Conservation (phyloP, 2,888 invertebrate genomes). For the Catocala sponsa region DNA sequence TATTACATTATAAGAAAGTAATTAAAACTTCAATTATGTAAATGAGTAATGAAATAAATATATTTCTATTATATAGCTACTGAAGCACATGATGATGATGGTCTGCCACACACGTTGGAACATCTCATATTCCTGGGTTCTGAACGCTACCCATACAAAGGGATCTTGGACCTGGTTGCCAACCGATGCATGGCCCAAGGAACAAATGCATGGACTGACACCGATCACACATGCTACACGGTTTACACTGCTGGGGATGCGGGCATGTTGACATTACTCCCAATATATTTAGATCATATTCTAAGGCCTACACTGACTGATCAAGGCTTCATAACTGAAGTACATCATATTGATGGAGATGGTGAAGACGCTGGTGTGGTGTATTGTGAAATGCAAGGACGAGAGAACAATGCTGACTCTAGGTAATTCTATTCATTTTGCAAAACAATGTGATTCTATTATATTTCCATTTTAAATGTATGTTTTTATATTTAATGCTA, state of each 20-base stretch:
- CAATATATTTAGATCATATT: conserved; percentile 97
- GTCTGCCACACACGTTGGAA: conserved; percentile 97
- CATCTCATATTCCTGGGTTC: conserved; percentile 97
- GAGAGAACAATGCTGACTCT: conserved; percentile 94
- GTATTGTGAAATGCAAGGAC: conserved; percentile 98
- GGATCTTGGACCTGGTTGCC: conserved; percentile 95
- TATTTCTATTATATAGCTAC: conserved; percentile 89
- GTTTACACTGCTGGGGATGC: conserved; percentile 94
- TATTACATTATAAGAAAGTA: too few relatives aligned
- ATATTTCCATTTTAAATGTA: background rate
- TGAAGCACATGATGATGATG: conserved; percentile 97
- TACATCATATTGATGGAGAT: conserved; percentile 96
- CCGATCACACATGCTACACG: conserved; percentile 96
- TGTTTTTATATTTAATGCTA: background rate
- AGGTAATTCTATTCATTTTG: conserved; percentile 58
- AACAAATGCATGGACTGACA: conserved; percentile 96
- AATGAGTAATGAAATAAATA: background rate
- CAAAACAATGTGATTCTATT: too few relatives aligned
- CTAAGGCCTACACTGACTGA: conserved; percentile 94
- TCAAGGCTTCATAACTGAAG: conserved; percentile 95
- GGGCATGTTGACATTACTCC: conserved; percentile 96
- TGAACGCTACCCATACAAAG: conserved; percentile 96
- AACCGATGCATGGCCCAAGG: conserved; percentile 97
- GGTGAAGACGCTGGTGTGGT: conserved; percentile 97
- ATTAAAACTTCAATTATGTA: background rate